phyloP scores from a whole-genome alignment of 2,888 invertebrate species.

The Morinoia aosen region DNA sequence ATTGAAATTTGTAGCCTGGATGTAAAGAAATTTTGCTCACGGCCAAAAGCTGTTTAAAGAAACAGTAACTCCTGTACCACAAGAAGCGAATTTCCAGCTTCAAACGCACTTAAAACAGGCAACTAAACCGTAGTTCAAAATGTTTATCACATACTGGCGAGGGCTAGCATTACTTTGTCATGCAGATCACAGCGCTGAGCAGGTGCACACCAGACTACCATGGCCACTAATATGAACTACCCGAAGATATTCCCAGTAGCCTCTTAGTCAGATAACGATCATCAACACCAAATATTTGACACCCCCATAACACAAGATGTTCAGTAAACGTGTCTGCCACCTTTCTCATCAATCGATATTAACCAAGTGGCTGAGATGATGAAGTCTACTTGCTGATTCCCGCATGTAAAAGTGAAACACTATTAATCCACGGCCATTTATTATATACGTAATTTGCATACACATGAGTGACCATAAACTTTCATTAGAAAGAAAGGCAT shows the following conservation, averaged over 20 bases:
- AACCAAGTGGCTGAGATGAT: background rate
- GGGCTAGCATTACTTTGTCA: background rate
- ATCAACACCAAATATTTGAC: background rate
- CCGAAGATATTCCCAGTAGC: background rate
- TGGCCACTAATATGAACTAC: background rate
- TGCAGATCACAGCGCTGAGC: background rate
- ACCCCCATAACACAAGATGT: background rate
- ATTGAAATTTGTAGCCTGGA: too few relatives aligned
- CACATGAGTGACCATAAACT: background rate
- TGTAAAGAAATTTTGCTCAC: too few relatives aligned
- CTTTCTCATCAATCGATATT: background rate
- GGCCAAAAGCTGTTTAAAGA: background rate
- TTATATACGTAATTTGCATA: background rate
- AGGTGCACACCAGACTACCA: conserved; percentile 20
- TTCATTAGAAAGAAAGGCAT: background rate
- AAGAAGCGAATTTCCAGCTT: too few relatives aligned
- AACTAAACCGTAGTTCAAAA: too few relatives aligned
- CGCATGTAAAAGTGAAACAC: background rate
- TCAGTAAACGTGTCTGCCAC: background rate
- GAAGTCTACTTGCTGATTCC: background rate
- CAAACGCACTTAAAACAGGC: too few relatives aligned
- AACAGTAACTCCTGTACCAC: background rate
- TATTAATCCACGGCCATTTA: background rate
- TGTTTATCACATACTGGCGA: too few relatives aligned
- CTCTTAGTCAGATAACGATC: background rate